Percentiles rank a stretch among this genome's conserved stretches.
Evolutionary conservation across 2,797 vertebrate genomes (phyloP).

Genomic region (Melanotaenia pygmaea): DNA sequence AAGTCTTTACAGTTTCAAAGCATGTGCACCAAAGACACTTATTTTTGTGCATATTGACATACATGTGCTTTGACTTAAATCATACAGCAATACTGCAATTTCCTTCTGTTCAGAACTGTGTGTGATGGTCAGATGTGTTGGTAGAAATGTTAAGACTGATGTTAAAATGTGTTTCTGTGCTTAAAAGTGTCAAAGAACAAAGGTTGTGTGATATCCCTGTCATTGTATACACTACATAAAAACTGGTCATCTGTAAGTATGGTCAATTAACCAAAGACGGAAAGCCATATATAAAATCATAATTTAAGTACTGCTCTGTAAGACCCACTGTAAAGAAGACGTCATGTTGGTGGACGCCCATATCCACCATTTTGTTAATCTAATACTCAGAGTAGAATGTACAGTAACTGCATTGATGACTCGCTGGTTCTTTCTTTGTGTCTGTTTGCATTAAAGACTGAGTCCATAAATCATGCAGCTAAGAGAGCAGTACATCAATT

Average conservation of each 20-base stretch:
- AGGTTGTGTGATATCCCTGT: conserved; percentile 34
- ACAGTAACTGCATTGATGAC: conserved; percentile 12
- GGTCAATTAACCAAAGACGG: conserved; percentile 80
- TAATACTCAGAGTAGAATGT: conserved; percentile 10
- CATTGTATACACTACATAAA: conserved; percentile 10
- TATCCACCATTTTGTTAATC: conserved; percentile 38
- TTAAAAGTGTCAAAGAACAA: conserved; percentile 30
- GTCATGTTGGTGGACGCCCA: conserved; percentile 26
- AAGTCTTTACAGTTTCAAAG: conserved; percentile 49
- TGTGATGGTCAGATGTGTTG: conserved; percentile 8
- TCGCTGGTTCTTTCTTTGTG: conserved; percentile 4
- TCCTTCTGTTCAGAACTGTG: conserved; percentile 31
- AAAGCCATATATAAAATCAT: conserved; percentile 77
- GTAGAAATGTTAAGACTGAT: conserved; percentile 30
- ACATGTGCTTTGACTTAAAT: conserved; percentile 63
- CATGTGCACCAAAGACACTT: conserved; percentile 89
- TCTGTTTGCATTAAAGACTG: conserved; percentile 9
- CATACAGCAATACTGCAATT: conserved; percentile 89
- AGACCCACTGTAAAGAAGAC: conserved; percentile 36
- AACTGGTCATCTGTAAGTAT: conserved; percentile 37
- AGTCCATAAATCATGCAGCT: not conserved
- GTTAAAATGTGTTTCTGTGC: conserved; percentile 34
- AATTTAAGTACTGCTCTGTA: conserved; percentile 33
- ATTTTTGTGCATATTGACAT: conserved; percentile 73
- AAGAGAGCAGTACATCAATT: conserved; percentile 6